Evolutionary conservation across 2,797 vertebrate species (phyloP), one percentile per base, ranked within the genome.

Genomic region (Sebastes taczanowskii): DNA sequence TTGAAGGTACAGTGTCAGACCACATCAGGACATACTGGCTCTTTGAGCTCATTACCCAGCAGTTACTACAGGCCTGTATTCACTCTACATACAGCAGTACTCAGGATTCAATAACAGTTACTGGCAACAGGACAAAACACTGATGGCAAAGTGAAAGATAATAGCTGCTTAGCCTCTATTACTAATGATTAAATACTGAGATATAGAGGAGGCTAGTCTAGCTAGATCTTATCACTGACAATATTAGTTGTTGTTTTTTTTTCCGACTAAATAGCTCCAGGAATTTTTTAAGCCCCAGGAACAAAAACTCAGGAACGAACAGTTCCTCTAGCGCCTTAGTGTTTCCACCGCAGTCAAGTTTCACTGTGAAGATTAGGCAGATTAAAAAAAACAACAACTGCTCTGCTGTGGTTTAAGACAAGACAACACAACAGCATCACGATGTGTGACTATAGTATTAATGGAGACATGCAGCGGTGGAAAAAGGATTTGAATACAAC

Each of bases 1-100:
- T 61, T 68, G 53, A 87, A 79, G 38, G 46, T 65, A 70, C 30
- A 65, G 60, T 64, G 70, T 73, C 63, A 49, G 76, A 68, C 4
- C 42, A 14, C 22, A 69, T 85, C 53, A 77, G 80, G 65, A 72
- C 75, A 66, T 6, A 8, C 25, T 22, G 63, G 69, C 35, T 59
- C 35, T 76, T 34, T 74, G 61, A 78, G 60, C 58, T 83, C 76
- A 86, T 82, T 72, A 81, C 27, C 60, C 35, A 58, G 67, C 32
- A 70, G 38, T 23, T 61, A 58, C 60, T 55, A 49, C 30, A 13
- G 30, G 53, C 42, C 27, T 65, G 34, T 71, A 38, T 35, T 85
- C 78, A 71, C 66, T 73, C 68, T 60, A 53, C 58, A 71, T 11
- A 30, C 30, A 69, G 63, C 53, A 63, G 68, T 30, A 73, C 64